phyloP scores from a whole-genome alignment of 2,113 vertebrate species.

The Chlamydotis undulata region DNA sequence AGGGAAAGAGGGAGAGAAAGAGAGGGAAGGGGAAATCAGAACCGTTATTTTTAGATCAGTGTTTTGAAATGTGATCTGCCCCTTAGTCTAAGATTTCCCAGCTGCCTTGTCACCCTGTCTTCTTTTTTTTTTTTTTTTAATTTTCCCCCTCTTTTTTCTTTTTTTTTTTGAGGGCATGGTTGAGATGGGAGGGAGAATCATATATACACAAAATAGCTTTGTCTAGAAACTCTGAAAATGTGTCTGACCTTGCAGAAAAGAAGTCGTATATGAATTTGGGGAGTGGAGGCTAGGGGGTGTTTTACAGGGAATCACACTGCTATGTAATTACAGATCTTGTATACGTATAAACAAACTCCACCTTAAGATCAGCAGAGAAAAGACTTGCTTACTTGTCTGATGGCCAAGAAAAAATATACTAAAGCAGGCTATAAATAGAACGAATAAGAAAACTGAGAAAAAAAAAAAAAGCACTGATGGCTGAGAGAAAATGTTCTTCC shows the following conservation, averaged over 20 bases:
- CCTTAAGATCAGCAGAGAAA: slow-evolving; percentile 37
- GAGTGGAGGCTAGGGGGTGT: neutral
- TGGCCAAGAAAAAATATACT: slow-evolving; percentile 54
- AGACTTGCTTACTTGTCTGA: slow-evolving; percentile 33
- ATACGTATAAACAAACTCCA: slow-evolving; percentile 33
- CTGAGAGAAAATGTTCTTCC: neutral
- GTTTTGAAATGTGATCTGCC: slow-evolving; percentile 53
- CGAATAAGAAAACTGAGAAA: neutral
- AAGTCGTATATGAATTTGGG: neutral
- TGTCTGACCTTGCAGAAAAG: slow-evolving; percentile 12
- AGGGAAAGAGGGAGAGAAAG: neutral
- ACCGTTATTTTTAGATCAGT: slow-evolving; percentile 31
- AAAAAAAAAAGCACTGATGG: neutral
- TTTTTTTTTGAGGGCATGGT: neutral
- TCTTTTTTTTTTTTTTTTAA: neutral
- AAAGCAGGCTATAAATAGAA: slow-evolving; percentile 38
- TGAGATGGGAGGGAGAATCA: neutral
- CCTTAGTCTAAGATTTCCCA: neutral
- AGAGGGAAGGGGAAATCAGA: neutral
- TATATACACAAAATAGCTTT: neutral
- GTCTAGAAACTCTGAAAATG: neutral
- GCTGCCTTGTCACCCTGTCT: neutral
- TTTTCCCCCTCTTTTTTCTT: neutral
- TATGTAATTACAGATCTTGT: slow-evolving; percentile 5
- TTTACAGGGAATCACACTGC: slow-evolving; percentile 17